A percentile compares a stretch with the other conserved stretches of the same genome.
Conservation (phyloP, 2,888 invertebrate genomes). For the Morpho helenor region DNA sequence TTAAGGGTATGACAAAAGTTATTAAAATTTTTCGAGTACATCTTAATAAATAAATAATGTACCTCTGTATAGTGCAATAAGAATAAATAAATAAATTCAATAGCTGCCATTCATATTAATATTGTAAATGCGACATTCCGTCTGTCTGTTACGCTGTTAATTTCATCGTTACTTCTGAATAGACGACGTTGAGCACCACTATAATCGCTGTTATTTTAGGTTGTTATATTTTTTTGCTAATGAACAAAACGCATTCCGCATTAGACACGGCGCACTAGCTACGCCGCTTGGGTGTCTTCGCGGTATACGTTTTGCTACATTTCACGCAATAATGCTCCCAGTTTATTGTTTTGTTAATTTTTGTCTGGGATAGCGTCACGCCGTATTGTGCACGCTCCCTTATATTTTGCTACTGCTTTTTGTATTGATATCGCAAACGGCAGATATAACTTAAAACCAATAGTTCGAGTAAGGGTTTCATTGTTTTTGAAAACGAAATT, state of each 20-base stretch:
- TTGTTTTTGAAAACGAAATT: too few species aligned
- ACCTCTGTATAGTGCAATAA: too few species aligned
- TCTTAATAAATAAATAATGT: too few species aligned
- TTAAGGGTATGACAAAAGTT: too few species aligned
- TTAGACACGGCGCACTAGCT: constrained; percentile 41
- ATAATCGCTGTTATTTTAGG: neutral
- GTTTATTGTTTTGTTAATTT: constrained; percentile 41
- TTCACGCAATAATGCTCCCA: constrained; percentile 50
- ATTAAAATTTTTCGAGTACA: too few species aligned
- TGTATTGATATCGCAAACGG: constrained; percentile 10
- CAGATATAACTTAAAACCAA: too few species aligned
- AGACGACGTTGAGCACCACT: neutral
- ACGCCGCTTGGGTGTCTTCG: constrained; percentile 60
- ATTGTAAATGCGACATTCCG: too few species aligned
- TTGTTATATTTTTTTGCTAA: constrained; percentile 16
- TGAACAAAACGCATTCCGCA: constrained; percentile 37
- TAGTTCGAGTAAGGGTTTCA: too few species aligned
- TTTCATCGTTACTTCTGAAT: neutral
- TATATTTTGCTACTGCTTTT: constrained; percentile 39
- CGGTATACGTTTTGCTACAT: constrained; percentile 45
- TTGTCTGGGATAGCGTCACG: constrained; percentile 38
- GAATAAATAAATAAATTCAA: too few species aligned
- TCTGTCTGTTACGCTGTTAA: neutral
- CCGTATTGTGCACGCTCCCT: constrained; percentile 44
- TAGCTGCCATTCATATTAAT: too few species aligned